Conservation (phyloP, 2,888 invertebrate genomes). For the Ectobius pallidus region DNA sequence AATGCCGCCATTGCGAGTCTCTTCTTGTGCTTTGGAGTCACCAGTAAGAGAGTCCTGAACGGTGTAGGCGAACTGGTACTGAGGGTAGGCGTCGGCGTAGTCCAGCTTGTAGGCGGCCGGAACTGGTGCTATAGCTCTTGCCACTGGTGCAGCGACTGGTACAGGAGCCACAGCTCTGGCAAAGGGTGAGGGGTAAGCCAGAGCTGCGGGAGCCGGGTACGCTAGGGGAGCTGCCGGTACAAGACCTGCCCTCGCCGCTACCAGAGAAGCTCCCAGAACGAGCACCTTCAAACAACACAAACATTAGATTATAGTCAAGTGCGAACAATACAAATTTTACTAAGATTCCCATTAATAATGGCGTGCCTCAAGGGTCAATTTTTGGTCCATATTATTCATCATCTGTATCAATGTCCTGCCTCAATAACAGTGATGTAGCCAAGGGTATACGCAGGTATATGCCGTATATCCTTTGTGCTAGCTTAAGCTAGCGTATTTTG, state of each 20-base stretch:
- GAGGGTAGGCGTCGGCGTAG: slow-evolving; percentile 44
- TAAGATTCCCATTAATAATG: too few relatives aligned
- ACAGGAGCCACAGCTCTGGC: slow-evolving; percentile 30
- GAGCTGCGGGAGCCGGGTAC: slow-evolving; percentile 29
- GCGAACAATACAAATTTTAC: too few relatives aligned
- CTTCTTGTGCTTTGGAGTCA: slow-evolving; percentile 50
- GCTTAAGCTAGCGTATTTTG: too few relatives aligned
- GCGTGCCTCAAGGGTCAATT: too few relatives aligned
- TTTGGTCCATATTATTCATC: too few relatives aligned
- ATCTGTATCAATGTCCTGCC: too few relatives aligned
- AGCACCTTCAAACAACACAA: slow-evolving; percentile 18
- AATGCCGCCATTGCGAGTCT: slow-evolving; percentile 50
- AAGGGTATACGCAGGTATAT: too few relatives aligned
- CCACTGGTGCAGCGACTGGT: slow-evolving; percentile 27
- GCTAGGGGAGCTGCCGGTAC: slow-evolving; percentile 31
- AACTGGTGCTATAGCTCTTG: slow-evolving; percentile 34
- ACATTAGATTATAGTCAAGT: too few relatives aligned
- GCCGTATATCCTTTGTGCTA: too few relatives aligned
- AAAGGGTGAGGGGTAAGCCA: slow-evolving; percentile 42
- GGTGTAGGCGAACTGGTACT: slow-evolving; percentile 45
- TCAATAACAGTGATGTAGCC: too few relatives aligned
- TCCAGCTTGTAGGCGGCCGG: slow-evolving; percentile 43
- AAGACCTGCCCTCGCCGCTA: slow-evolving; percentile 20
- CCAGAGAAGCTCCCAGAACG: slow-evolving; percentile 1
- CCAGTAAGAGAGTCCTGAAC: slow-evolving; percentile 48